phyloP scores from a whole-genome alignment of 1,140 invertebrate genomes.

The Hormaphis cornu region DNA sequence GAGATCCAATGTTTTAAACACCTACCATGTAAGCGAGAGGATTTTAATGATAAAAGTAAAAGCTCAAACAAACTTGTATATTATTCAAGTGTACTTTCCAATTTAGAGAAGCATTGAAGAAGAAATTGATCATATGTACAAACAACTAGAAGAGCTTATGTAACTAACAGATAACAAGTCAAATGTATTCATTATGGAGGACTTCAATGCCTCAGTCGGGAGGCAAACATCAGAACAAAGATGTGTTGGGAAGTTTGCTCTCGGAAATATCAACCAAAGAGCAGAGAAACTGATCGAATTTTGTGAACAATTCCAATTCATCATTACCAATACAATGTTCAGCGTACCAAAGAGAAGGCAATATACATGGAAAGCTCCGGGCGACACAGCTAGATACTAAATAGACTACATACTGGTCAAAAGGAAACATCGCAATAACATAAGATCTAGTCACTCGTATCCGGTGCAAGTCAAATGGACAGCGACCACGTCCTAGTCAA shows the following conservation, averaged over 20 bases:
- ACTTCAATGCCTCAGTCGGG: conserved; percentile 22
- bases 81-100: conserved; percentile 25
- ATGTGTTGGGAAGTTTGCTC: neutral
- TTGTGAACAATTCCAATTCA: conserved; percentile 15
- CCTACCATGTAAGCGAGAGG: too few relatives aligned
- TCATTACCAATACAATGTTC: neutral
- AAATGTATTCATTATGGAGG: conserved; percentile 7
- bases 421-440: neutral
- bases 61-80: conserved; percentile 5
- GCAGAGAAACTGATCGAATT: conserved; percentile 16
- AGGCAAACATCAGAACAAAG: neutral
- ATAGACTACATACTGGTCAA: conserved; percentile 40
- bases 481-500: conserved; percentile 15
- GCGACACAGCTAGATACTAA: conserved; percentile 39
- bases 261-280: neutral
- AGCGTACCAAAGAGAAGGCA: conserved; percentile 21
- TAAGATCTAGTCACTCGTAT: neutral
- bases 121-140: conserved; percentile 10
- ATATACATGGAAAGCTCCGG: conserved; percentile 40
- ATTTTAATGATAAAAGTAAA: conserved; percentile 19
- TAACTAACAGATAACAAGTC: conserved; percentile 7
- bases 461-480: neutral
- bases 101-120: conserved; percentile 16
- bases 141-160: conserved; percentile 10
- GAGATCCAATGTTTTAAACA: conserved; percentile 11